phyloP scores from a whole-genome alignment of 2,797 vertebrate genomes.

The Chloroceryle inda region DNA sequence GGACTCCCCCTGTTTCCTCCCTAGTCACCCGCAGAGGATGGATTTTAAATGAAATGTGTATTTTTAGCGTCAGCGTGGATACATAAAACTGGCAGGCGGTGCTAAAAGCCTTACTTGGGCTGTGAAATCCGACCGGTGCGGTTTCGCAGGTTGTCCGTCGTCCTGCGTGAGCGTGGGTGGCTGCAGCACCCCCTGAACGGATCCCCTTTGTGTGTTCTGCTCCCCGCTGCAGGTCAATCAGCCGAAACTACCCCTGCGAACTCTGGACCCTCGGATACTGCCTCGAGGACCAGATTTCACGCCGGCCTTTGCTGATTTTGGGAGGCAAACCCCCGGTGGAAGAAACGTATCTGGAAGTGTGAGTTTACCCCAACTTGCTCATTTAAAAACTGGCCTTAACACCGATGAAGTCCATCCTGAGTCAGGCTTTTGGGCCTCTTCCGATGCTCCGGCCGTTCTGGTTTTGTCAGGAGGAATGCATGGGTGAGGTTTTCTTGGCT shows the following conservation, averaged over 20 bases:
- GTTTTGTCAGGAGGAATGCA: neutral
- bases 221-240: slow-evolving; percentile 89
- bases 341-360: slow-evolving; percentile 90
- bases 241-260: slow-evolving; percentile 89
- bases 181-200: neutral
- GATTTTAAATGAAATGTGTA: neutral
- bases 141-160: neutral
- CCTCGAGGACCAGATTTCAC: slow-evolving; percentile 96
- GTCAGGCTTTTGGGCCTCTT: neutral
- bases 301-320: slow-evolving; percentile 96
- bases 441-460: neutral
- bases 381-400: neutral
- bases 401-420: neutral
- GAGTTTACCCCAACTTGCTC: slow-evolving; percentile 57
- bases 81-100: neutral
- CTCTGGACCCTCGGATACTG: slow-evolving; percentile 91
- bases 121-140: accelerated
- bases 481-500: slow-evolving; percentile 4
- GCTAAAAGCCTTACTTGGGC: neutral
- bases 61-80: neutral
- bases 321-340: slow-evolving; percentile 88
- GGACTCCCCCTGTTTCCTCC: neutral
- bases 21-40: neutral
- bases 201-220: neutral
- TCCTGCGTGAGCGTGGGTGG: accelerated